These are phyloP conservation scores for Fragum fragum DNA, from an alignment of 2,888 invertebrate species.

Conservation along the genomic window DNA sequence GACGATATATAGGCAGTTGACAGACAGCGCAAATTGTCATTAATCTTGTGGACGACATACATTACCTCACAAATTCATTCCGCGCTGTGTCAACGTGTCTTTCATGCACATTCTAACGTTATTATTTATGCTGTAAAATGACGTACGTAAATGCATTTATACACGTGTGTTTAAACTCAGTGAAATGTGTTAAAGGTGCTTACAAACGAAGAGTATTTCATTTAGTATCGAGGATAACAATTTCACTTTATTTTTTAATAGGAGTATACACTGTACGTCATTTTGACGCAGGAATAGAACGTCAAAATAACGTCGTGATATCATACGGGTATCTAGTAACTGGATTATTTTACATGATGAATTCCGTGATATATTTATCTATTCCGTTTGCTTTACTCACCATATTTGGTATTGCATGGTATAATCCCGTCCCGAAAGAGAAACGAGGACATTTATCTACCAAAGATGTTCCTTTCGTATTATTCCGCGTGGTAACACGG, in stretches of 20 bases:
- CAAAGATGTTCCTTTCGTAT: slow-evolving; percentile 65
- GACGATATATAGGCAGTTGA: background rate
- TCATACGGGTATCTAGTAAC: slow-evolving; percentile 4
- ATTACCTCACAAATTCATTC: background rate
- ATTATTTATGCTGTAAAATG: background rate
- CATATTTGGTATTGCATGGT: background rate
- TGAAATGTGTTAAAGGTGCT: slow-evolving; percentile 1
- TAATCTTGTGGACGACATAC: background rate
- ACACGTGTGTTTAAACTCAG: background rate
- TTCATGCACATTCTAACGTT: background rate
- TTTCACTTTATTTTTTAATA: background rate
- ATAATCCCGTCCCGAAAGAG: slow-evolving; percentile 1
- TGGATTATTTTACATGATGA: background rate
- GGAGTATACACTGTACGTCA: background rate
- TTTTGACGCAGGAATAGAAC: background rate
- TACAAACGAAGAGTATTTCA: background rate
- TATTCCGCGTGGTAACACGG: slow-evolving; percentile 70
- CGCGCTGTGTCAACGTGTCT: background rate
- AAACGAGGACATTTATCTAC: background rate
- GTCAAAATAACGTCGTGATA: background rate
- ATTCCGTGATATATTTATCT: slow-evolving; percentile 12
- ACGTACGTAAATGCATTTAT: background rate
- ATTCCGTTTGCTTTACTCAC: background rate
- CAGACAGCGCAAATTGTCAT: background rate
- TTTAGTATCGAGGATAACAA: background rate